Conservation (phyloP, 2,888 invertebrate genomes). For the Oasisia sp. region DNA sequence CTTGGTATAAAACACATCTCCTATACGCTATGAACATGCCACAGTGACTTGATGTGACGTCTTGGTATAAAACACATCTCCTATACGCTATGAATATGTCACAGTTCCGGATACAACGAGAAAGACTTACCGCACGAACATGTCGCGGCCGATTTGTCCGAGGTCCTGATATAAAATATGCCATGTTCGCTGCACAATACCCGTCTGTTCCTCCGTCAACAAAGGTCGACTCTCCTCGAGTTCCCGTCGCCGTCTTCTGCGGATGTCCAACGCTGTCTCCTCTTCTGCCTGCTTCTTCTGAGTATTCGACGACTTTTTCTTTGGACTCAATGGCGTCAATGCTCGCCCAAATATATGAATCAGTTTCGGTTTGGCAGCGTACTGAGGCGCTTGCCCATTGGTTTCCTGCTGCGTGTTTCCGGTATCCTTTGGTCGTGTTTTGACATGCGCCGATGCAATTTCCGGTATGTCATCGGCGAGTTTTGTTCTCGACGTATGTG, state of each 20-base stretch:
- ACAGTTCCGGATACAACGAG: neutral
- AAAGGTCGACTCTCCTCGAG: neutral
- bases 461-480: neutral
- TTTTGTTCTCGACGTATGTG: neutral
- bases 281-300: neutral
- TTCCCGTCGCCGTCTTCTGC: neutral
- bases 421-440: neutral
- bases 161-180: neutral
- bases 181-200: neutral
- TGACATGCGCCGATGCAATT: neutral
- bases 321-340: neutral
- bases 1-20: no score
- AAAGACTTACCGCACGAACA: neutral
- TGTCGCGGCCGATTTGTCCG: neutral
- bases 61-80: no score
- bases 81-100: no score
- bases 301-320: neutral
- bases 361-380: neutral
- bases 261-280: neutral
- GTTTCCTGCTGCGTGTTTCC: neutral
- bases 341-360: neutral
- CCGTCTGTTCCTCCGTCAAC: neutral
- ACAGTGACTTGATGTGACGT: no score
- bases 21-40: no score
- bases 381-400: neutral